Conservation (phyloP, 2,113 vertebrate species). For the Eptatretus burgeri region DNA sequence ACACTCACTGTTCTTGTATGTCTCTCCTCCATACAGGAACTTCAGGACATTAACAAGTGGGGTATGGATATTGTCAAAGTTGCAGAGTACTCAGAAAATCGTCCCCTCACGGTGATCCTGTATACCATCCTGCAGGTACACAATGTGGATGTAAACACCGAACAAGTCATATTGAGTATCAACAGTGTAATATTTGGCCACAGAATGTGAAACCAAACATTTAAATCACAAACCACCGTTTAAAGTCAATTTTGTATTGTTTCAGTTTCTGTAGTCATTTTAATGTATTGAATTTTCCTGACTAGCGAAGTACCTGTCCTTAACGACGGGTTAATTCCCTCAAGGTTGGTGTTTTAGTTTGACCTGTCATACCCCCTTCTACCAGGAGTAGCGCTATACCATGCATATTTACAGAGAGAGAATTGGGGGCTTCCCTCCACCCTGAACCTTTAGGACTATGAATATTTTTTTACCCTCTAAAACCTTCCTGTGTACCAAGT, state of each 20-base stretch:
- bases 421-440: too few species aligned
- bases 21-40: conserved; percentile 24
- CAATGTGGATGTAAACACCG: neutral
- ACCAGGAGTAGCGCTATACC: too few species aligned
- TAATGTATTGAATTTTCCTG: too few species aligned
- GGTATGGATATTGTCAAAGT: conserved; percentile 83
- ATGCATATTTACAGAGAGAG: too few species aligned
- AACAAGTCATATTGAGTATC: neutral
- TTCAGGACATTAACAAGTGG: conserved; percentile 87
- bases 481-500: too few species aligned
- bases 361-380: too few species aligned
- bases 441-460: too few species aligned
- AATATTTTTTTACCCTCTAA: too few species aligned
- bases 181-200: neutral
- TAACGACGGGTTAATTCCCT: too few species aligned
- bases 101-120: conserved; percentile 79
- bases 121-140: conserved; percentile 83
- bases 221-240: neutral
- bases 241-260: neutral
- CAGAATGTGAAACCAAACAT: neutral
- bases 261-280: too few species aligned
- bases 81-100: conserved; percentile 53
- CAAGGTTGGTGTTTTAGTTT: too few species aligned
- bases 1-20: neutral
- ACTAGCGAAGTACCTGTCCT: too few species aligned